Evolutionary conservation across 2,113 vertebrate genomes (phyloP).

Genomic region (human): GRCh38 chr2:112034501-112035000

Average conservation of each 20-base stretch:
- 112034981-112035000: not conserved
- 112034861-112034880: not conserved
- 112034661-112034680: too few relatives aligned
- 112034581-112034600: too few relatives aligned
- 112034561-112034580: too few relatives aligned
- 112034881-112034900: not conserved
- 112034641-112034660: too few relatives aligned
- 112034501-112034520: too few relatives aligned
- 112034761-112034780: not conserved
- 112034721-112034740: not conserved
- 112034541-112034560: too few relatives aligned
- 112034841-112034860: not conserved
- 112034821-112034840: not conserved
- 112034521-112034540: too few relatives aligned
- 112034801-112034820: not conserved
- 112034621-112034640: too few relatives aligned
- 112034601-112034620: too few relatives aligned
- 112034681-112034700: not conserved
- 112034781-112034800: not conserved
- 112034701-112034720: not conserved
- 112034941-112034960: not conserved
- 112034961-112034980: not conserved
- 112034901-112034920: not conserved
- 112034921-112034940: not conserved
- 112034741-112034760: not conserved